Conservation (phyloP, 2,113 vertebrate genomes). For the Rhinogobius similis region DNA sequence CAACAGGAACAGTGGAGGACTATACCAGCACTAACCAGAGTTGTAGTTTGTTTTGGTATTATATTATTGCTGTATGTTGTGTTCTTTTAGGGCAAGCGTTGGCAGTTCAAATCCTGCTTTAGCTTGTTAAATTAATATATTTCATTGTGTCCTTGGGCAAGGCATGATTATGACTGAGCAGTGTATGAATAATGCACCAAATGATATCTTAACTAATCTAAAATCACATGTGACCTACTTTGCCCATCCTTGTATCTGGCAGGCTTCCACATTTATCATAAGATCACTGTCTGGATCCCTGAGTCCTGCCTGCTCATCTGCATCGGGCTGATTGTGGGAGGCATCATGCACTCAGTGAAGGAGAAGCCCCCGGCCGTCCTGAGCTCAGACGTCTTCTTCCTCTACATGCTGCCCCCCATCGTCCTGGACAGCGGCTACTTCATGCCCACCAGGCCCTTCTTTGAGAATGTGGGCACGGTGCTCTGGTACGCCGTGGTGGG, state of each 20-base stretch:
- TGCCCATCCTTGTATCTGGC: slow-evolving; percentile 24
- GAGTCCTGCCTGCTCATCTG: slow-evolving; percentile 95
- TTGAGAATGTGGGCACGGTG: slow-evolving; percentile 96
- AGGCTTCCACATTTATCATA: slow-evolving; percentile 97
- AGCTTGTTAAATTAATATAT: background rate
- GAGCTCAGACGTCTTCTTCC: slow-evolving; percentile 92
- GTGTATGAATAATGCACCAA: background rate
- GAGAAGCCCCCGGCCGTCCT: slow-evolving; percentile 92
- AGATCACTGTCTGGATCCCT: slow-evolving; percentile 90
- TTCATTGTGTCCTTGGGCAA: background rate
- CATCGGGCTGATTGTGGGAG: slow-evolving; percentile 92
- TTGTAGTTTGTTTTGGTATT: background rate
- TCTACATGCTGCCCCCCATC: slow-evolving; percentile 94
- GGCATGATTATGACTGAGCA: background rate
- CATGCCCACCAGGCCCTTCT: slow-evolving; percentile 93
- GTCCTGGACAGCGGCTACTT: slow-evolving; percentile 96
- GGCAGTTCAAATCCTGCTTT: background rate
- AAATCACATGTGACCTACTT: background rate
- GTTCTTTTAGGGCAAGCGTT: background rate
- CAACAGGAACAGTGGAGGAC: background rate
- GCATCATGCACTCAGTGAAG: slow-evolving; percentile 90
- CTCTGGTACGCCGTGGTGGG: slow-evolving; percentile 94
- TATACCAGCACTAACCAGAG: background rate
- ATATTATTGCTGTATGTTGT: background rate
- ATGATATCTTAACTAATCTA: background rate